Evolutionary conservation across 2,113 vertebrate species (phyloP), one percentile per base, ranked within the genome.

Genomic region (Scopus umbretta): DNA sequence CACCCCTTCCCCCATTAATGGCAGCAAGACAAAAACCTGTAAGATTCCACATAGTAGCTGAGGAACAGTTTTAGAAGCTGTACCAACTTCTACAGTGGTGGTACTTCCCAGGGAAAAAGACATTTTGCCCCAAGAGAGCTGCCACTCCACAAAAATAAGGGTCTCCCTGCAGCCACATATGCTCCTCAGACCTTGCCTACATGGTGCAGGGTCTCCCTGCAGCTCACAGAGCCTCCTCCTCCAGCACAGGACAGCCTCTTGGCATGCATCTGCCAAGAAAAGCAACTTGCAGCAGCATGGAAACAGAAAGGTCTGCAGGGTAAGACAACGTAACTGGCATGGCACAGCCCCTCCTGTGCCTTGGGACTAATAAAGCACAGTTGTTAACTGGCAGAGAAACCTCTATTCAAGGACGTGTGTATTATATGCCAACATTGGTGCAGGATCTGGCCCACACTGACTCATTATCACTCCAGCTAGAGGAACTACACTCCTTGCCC

Each of bases 181-280:
- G 45, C 34, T 74, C 59, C 67, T 66, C 36, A 58, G 67, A 47
- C 23, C 42, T 10, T 61, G 49, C 27, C 50, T 29, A 5, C 1
- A 0, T 9, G 36, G 29, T 53, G 18, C 36, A 95, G n/a, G 17
- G 19, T 34, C 58, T 81, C 47, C 62, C 42, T 76, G 26, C 4
- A 5, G 18, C 34, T 27, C 50, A 13, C 61, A 55, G 63, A 47
- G 19, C 72, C 43, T 55, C 32, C 43, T 62, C 26, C 50, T 20
- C 0, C 0, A 1, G 29, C 2, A 2, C 36, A 70, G 65, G 36
- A 52, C 36, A 56, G 55, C 40, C 13, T 43, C 53, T 34, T 21
- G 36, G 55, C 38, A 19, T 3, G 22, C 45, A 40, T 47, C 40
- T 88, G 43, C 36, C 27, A 27, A 56, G 27, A 45, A 91, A 78